Evolutionary conservation across 2,888 invertebrate species (phyloP).

Genomic region (Drosophila kambysellisi): DNA sequence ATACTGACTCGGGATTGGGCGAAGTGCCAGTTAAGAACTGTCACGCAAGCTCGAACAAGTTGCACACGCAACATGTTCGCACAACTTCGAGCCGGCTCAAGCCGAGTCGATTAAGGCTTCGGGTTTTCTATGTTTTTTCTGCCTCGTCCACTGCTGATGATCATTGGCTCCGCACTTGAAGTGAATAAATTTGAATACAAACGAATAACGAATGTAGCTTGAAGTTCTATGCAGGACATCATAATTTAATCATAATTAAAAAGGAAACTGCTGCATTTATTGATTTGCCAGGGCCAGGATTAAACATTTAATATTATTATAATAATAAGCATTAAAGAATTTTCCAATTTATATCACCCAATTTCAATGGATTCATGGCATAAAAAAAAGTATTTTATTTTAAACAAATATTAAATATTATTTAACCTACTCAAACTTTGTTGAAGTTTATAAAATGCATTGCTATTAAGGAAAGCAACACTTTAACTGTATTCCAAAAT

Average conservation of each 20-base stretch:
- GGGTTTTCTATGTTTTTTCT: conserved; percentile 71
- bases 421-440: not conserved
- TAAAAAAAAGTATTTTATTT: too few species aligned
- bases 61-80: conserved; percentile 57
- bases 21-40: conserved; percentile 68
- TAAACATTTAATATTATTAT: not conserved
- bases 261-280: not conserved
- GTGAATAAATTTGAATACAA: conserved; percentile 10
- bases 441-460: not conserved
- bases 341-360: too few species aligned
- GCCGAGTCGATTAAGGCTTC: conserved; percentile 28
- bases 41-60: conserved; percentile 48
- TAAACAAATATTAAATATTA: not conserved
- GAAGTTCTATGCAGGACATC: not conserved
- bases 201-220: not conserved
- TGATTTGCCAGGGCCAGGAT: not conserved
- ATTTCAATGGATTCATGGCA: not conserved
- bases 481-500: not conserved
- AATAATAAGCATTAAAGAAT: too few species aligned
- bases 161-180: conserved; percentile 41
- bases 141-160: conserved; percentile 34
- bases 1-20: conserved; percentile 75
- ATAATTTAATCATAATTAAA: conserved; percentile 6
- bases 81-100: conserved; percentile 19
- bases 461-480: not conserved